Conservation (phyloP, 2,113 vertebrate species). For the Scophthalmus maximus region DNA sequence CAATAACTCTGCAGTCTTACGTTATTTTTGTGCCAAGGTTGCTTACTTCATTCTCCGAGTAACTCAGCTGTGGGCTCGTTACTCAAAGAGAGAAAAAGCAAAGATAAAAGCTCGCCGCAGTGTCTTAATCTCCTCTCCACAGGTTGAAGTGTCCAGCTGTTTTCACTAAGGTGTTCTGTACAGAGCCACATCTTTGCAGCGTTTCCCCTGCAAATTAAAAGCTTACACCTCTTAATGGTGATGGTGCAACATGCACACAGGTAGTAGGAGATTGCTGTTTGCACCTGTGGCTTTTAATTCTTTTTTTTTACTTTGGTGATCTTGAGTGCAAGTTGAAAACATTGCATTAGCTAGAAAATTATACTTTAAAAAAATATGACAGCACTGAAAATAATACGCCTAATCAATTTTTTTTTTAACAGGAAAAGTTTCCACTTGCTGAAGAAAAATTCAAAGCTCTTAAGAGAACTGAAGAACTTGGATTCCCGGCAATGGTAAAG, state of each 20-base stretch:
- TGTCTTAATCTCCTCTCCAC: constrained; percentile 79
- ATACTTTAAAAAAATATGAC: neutral
- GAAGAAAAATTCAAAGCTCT: constrained; percentile 98
- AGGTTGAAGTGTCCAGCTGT: constrained; percentile 74
- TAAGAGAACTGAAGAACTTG: constrained; percentile 97
- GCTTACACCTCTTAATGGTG: constrained; percentile 79
- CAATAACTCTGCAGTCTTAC: neutral
- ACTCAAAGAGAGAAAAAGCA: constrained; percentile 47
- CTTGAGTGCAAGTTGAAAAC: constrained; percentile 5
- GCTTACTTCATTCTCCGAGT: constrained; percentile 27
- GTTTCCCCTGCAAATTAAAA: constrained; percentile 76
- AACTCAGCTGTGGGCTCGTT: constrained; percentile 54
- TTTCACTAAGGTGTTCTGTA: constrained; percentile 68
- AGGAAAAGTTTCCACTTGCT: constrained; percentile 98
- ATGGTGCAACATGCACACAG: constrained; percentile 56
- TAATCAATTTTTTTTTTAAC: constrained; percentile 51
- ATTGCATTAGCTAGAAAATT: neutral
- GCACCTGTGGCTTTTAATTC: constrained; percentile 72
- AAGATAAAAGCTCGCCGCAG: constrained; percentile 66
- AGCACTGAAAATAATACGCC: neutral
- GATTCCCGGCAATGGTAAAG: constrained; percentile 97
- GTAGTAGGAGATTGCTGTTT: constrained; percentile 58
- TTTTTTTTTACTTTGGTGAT: constrained; percentile 41
- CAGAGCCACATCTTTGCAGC: constrained; percentile 63
- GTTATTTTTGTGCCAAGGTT: constrained; percentile 4